phyloP scores from a whole-genome alignment of 2,113 vertebrate genomes.

The Mobula hypostoma region DNA sequence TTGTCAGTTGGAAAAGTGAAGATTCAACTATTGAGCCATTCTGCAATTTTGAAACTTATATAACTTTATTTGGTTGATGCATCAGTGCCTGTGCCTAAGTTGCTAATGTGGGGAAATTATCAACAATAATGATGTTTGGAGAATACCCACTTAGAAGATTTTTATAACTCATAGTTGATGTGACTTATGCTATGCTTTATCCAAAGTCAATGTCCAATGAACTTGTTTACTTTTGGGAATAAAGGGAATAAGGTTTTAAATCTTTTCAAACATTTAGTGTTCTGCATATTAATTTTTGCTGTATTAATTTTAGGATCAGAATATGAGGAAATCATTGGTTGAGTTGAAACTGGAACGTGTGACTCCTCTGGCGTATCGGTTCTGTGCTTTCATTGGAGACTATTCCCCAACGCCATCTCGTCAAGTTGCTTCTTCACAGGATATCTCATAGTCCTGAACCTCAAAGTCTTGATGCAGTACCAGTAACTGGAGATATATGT shows the following conservation, averaged over 20 bases:
- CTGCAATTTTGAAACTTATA: not conserved
- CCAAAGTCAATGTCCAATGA: not conserved
- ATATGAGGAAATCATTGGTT: not conserved
- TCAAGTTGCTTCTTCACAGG: not conserved
- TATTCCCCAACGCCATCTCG: not conserved
- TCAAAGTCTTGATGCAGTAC: not conserved
- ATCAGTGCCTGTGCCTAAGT: not conserved
- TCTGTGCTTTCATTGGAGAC: conserved; percentile 18
- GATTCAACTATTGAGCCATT: not conserved
- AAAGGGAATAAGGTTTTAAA: not conserved
- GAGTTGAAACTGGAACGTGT: not conserved
- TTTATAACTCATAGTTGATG: not conserved
- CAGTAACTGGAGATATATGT: not conserved
- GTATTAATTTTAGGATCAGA: not conserved
- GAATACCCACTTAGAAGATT: not conserved
- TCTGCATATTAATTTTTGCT: not conserved
- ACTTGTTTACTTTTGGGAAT: not conserved
- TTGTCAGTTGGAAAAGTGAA: not conserved
- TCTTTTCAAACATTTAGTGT: not conserved
- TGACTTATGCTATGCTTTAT: not conserved
- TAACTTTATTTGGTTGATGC: not conserved
- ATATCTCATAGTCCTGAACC: not conserved
- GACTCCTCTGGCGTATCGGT: not conserved
- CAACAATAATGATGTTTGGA: not conserved
- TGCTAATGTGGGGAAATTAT: not conserved